Evolutionary conservation across 2,797 vertebrate genomes (phyloP).

Genomic region (Sebastes itinus): DNA sequence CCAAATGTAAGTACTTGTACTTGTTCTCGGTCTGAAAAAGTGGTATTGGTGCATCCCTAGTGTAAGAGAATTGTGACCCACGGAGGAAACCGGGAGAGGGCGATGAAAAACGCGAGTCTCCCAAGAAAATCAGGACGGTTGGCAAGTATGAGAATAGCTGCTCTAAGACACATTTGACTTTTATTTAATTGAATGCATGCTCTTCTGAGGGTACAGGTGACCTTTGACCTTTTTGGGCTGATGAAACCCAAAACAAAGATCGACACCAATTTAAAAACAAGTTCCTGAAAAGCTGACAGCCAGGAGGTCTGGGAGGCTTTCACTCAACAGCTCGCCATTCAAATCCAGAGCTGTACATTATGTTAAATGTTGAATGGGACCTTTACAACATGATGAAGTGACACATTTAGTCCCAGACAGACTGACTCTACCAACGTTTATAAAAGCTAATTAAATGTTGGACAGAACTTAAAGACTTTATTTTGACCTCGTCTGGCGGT

Average conservation of each 20-base stretch:
- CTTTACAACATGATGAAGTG: constrained; percentile 43
- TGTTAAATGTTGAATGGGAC: constrained; percentile 16
- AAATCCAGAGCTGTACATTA: constrained; percentile 6
- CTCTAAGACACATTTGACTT: background rate
- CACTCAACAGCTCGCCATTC: background rate
- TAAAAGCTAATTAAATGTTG: constrained; percentile 50
- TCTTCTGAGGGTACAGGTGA: background rate
- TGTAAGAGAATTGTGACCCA: no score
- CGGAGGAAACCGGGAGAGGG: no score
- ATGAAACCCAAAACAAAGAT: background rate
- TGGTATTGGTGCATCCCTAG: no score
- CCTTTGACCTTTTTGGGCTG: background rate
- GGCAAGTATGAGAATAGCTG: no score
- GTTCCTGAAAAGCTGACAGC: background rate
- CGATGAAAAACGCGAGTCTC: no score
- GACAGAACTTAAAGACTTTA: constrained; percentile 34
- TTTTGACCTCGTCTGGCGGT: constrained; percentile 38
- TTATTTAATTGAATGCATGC: background rate
- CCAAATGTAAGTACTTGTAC: no score
- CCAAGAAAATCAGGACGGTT: no score
- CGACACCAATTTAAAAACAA: background rate
- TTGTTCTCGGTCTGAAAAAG: no score
- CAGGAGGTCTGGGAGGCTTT: constrained; percentile 3
- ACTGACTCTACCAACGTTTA: constrained; percentile 41
- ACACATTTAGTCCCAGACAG: constrained; percentile 26